Conservation (phyloP, 2,797 vertebrate species). For the Acanthis flammea region DNA sequence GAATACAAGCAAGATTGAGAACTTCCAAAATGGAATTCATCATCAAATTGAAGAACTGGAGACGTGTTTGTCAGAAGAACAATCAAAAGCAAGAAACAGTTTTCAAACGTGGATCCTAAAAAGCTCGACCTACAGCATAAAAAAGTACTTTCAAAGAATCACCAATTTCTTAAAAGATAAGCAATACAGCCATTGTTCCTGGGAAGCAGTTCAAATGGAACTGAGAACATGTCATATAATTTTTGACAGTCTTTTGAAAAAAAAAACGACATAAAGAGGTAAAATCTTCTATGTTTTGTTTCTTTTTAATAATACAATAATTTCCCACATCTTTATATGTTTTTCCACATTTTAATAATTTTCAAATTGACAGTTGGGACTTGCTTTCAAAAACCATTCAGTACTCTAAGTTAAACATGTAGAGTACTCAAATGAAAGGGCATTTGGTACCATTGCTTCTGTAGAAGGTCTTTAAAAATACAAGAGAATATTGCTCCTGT, state of each 20-base stretch:
- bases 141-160: slow-evolving; percentile 67
- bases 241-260: slow-evolving; percentile 40
- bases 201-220: slow-evolving; percentile 52
- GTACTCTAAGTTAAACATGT: neutral
- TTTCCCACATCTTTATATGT: neutral
- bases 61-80: slow-evolving; percentile 29
- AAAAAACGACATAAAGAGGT: neutral
- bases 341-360: neutral
- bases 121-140: neutral
- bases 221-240: slow-evolving; percentile 46
- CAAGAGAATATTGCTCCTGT: neutral
- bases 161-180: slow-evolving; percentile 49
- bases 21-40: slow-evolving; percentile 37
- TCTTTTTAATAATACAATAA: neutral
- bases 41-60: slow-evolving; percentile 32
- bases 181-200: slow-evolving; percentile 62
- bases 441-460: neutral
- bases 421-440: neutral
- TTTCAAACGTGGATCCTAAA: neutral
- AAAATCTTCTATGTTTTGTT: neutral
- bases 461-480: neutral
- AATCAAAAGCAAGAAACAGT: neutral
- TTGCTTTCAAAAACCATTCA: neutral
- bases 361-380: neutral
- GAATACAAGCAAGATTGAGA: neutral